Conservation (phyloP, 92 coral and sea anemone genomes). For the Siderastrea radians region DNA sequence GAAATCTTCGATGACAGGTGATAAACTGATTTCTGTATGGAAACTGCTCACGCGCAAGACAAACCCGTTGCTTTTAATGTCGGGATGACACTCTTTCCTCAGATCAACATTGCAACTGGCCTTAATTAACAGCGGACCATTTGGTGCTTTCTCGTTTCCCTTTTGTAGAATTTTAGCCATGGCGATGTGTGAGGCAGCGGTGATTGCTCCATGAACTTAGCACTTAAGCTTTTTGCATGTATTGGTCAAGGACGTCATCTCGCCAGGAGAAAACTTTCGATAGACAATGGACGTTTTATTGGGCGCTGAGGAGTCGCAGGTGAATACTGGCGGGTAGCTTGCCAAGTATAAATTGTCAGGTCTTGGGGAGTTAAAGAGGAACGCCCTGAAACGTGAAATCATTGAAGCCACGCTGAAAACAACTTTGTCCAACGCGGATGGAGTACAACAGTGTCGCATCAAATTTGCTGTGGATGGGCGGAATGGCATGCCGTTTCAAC, state of each 20-base stretch:
- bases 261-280: constrained; percentile 6
- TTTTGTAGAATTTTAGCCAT: constrained; percentile 52
- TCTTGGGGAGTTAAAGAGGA: not conserved
- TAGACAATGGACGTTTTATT: constrained; percentile 42
- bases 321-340: constrained; percentile 32
- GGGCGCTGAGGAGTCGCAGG: constrained; percentile 31
- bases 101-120: constrained; percentile 15
- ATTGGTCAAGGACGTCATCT: constrained; percentile 14
- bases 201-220: constrained; percentile 47
- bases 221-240: constrained; percentile 28
- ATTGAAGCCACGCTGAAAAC: constrained; percentile 2
- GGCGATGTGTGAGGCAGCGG: constrained; percentile 60
- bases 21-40: constrained; percentile 13
- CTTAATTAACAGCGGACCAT: not conserved
- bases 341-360: constrained; percentile 12
- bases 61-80: constrained; percentile 1
- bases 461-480: constrained; percentile 25
- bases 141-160: not conserved
- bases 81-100: constrained; percentile 10
- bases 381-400: not conserved
- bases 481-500: constrained; percentile 41
- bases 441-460: constrained; percentile 27
- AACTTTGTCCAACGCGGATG: constrained; percentile 16
- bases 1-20: not conserved
- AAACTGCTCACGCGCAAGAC: constrained; percentile 19